Percentiles rank a stretch among this genome's conserved stretches.
Conservation (phyloP, 2,113 vertebrate species). For the Ifrita kowaldi region DNA sequence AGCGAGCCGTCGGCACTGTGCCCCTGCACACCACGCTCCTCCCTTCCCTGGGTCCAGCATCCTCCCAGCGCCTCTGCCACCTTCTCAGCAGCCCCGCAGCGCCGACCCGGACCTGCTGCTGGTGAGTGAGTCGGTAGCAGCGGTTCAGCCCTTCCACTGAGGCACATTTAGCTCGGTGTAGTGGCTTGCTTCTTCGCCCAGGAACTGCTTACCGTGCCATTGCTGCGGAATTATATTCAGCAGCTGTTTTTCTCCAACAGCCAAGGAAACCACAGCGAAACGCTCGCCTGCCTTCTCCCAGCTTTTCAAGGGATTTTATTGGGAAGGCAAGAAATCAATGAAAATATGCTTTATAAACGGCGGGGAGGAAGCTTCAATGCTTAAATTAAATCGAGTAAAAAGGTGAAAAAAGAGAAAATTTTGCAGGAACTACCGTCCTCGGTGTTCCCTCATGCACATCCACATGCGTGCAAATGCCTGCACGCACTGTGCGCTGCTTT, state of each 20-base stretch:
- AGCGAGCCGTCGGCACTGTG: fast-evolving
- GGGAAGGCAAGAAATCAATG: neutral
- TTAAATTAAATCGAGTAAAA: neutral
- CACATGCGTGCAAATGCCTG: fast-evolving
- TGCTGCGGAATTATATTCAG: neutral
- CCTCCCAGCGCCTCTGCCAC: fast-evolving
- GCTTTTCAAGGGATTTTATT: neutral
- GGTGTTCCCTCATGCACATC: fast-evolving
- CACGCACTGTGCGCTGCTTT: fast-evolving
- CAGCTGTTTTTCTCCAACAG: neutral
- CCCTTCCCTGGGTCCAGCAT: neutral
- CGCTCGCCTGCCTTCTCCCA: neutral
- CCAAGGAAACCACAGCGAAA: neutral
- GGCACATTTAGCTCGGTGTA: fast-evolving
- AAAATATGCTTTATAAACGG: neutral
- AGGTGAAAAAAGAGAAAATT: neutral
- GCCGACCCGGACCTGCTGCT: neutral
- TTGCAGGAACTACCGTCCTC: fast-evolving
- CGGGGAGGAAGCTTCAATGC: neutral
- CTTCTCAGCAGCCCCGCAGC: neutral
- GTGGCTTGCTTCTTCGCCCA: fast-evolving
- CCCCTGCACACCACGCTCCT: neutral
- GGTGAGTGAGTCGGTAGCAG: neutral
- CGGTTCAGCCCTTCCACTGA: neutral
- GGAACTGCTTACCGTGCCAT: neutral